phyloP scores from a whole-genome alignment of 1,140 invertebrate species.

The Pygmarrhopalites habei region DNA sequence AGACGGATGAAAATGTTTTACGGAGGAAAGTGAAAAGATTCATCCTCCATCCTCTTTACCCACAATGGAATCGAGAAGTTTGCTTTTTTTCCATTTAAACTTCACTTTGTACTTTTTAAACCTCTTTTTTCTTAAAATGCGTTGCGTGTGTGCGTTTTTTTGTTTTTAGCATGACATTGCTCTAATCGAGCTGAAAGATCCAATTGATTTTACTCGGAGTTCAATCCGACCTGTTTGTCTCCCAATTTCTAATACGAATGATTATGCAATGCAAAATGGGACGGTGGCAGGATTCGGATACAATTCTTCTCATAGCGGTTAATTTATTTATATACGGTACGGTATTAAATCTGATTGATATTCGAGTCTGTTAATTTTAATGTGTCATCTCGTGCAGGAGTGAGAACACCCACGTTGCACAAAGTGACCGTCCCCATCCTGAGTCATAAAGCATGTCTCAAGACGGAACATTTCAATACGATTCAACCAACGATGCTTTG shows the following conservation, averaged over 20 bases:
- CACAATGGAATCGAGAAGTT: background rate
- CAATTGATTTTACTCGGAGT: background rate
- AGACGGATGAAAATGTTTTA: background rate
- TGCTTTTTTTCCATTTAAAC: too few species aligned
- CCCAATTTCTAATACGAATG: background rate
- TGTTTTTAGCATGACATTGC: slow-evolving; percentile 7
- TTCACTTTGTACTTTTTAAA: too few species aligned
- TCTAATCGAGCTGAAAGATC: background rate
- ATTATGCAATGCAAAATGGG: background rate
- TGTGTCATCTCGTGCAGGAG: too few species aligned
- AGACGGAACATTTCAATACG: background rate
- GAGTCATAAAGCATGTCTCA: background rate
- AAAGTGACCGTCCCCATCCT: background rate
- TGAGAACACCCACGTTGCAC: background rate
- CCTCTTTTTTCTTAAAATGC: too few species aligned
- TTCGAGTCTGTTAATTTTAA: too few species aligned
- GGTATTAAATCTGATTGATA: too few species aligned
- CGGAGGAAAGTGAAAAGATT: background rate
- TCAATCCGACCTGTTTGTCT: background rate
- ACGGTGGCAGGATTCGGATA: background rate
- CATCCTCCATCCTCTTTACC: background rate
- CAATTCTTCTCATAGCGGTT: background rate
- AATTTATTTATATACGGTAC: too few species aligned
- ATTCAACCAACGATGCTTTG: slow-evolving; percentile 55
- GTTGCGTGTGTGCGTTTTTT: too few species aligned